phyloP scores from a whole-genome alignment of 2,888 invertebrate species.

The Cyaniris semiargus region DNA sequence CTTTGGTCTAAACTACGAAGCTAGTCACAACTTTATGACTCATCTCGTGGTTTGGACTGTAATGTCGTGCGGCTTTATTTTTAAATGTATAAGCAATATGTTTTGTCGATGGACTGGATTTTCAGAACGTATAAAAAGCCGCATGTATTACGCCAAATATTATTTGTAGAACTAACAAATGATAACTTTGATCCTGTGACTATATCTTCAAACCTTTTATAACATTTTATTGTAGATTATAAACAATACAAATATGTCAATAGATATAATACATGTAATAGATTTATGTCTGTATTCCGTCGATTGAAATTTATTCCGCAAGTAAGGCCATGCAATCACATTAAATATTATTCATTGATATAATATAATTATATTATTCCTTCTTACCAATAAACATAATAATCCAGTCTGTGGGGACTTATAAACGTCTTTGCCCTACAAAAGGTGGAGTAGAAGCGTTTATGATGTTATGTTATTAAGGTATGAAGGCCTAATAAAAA shows the following conservation, averaged over 20 bases:
- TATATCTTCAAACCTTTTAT: neutral
- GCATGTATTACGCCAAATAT: constrained; percentile 4
- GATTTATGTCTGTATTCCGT: constrained; percentile 1
- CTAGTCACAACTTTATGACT: neutral
- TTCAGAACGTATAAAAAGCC: neutral
- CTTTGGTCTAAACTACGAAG: no score
- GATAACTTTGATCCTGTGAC: neutral
- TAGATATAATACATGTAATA: neutral
- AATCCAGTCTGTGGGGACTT: no score
- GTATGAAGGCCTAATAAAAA: no score
- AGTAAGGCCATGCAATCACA: neutral
- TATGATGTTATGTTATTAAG: no score
- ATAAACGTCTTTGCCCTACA: no score
- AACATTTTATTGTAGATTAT: neutral
- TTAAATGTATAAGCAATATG: neutral
- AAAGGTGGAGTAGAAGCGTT: no score
- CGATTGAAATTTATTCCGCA: neutral
- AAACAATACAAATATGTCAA: neutral
- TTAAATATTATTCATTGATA: no score
- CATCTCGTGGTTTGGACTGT: neutral
- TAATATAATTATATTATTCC: no score
- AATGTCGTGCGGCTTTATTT: neutral
- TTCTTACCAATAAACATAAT: no score
- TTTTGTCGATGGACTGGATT: neutral
- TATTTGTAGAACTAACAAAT: neutral